phyloP scores from a whole-genome alignment of 2,888 invertebrate species.

The Parnassius smintheus region DNA sequence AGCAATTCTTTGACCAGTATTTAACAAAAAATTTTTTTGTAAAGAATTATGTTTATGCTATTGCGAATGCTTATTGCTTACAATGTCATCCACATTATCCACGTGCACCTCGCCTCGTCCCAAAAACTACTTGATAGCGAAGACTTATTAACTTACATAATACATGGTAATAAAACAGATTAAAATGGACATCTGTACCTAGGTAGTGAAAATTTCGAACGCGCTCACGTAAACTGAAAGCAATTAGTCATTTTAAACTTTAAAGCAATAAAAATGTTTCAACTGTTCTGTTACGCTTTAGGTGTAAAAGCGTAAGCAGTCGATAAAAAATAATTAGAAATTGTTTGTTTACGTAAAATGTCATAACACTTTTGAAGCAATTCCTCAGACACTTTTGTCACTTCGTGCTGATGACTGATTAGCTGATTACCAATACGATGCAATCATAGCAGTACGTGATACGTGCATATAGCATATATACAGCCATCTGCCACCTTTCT shows the following conservation, averaged over 20 bases:
- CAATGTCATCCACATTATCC: neutral
- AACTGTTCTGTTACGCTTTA: conserved; percentile 1
- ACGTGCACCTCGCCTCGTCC: neutral
- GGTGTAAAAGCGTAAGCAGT: neutral
- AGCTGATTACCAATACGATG: too few species aligned
- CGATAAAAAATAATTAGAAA: neutral
- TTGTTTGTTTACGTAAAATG: too few species aligned
- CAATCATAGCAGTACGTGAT: too few species aligned
- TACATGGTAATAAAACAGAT: conserved; percentile 6
- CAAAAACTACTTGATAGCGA: neutral
- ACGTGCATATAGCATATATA: too few species aligned
- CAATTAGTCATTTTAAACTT: conserved; percentile 10
- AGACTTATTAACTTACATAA: conserved; percentile 11
- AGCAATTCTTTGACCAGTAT: too few species aligned
- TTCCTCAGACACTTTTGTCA: too few species aligned
- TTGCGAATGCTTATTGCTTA: neutral
- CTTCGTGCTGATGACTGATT: too few species aligned
- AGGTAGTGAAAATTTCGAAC: neutral
- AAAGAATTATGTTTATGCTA: neutral
- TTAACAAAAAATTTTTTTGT: neutral
- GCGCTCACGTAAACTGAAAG: conserved; percentile 14
- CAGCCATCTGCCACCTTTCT: too few species aligned
- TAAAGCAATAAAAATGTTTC: conserved; percentile 18
- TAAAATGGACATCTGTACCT: conserved; percentile 8
- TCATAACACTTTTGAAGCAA: too few species aligned